Conservation (phyloP, 2,888 invertebrate genomes). For the Pyrocoelia pectoralis region DNA sequence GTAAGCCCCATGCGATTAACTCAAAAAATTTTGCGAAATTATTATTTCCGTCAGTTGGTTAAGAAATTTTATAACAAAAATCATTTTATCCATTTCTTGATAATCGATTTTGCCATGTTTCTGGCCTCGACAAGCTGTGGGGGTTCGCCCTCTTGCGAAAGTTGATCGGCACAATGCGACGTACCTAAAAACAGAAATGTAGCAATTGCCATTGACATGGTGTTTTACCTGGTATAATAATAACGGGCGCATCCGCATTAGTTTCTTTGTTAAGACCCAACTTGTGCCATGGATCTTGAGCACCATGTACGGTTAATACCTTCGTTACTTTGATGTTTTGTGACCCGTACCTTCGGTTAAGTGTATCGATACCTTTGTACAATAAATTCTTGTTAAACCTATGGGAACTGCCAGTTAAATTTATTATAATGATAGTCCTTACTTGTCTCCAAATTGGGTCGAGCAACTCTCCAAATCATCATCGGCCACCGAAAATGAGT, state of each 20-base stretch:
- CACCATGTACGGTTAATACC: constrained; percentile 68
- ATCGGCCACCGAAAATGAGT: constrained; percentile 46
- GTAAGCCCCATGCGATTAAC: too few relatives aligned
- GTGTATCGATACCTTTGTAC: constrained; percentile 65
- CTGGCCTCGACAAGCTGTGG: constrained; percentile 41
- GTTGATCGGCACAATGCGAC: constrained; percentile 46
- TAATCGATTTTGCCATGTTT: constrained; percentile 32
- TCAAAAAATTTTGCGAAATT: too few relatives aligned
- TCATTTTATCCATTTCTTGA: constrained; percentile 42
- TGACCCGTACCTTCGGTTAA: constrained; percentile 64
- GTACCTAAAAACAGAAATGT: constrained; percentile 36
- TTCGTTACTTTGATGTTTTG: constrained; percentile 61
- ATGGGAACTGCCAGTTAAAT: not conserved
- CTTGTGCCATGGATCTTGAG: constrained; percentile 67
- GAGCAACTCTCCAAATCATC: constrained; percentile 75
- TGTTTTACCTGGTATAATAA: constrained; percentile 42
- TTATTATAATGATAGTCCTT: constrained; percentile 9
- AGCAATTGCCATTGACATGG: not conserved
- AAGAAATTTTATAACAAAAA: not conserved
- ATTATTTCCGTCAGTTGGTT: too few relatives aligned
- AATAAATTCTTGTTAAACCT: constrained; percentile 64
- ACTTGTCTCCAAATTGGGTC: constrained; percentile 72
- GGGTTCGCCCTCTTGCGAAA: constrained; percentile 30
- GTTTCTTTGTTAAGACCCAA: constrained; percentile 62
- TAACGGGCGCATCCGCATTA: constrained; percentile 40